Conservation (phyloP, 2,888 invertebrate species). For the Malthinus seriepunctatus region DNA sequence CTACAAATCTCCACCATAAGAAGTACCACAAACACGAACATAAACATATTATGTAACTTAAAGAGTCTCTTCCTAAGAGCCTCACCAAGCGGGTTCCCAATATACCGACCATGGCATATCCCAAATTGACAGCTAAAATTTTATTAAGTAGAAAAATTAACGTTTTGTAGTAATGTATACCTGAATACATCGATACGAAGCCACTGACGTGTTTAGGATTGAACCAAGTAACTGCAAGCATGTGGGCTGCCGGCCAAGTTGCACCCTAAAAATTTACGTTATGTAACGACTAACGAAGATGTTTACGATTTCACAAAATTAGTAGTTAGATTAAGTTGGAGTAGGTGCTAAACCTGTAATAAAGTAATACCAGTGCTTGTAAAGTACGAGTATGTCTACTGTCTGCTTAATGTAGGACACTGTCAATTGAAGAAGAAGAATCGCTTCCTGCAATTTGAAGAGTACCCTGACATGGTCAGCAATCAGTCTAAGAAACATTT, state of each 20-base stretch:
- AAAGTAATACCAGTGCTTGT: too few relatives aligned
- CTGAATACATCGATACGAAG: conserved; percentile 61
- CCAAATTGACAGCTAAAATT: conserved; percentile 59
- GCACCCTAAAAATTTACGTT: conserved; percentile 53
- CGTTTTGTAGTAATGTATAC: conserved; percentile 44
- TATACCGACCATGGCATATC: conserved; percentile 60
- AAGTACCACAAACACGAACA: conserved; percentile 60
- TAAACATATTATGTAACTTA: conserved; percentile 58
- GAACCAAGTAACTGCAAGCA: conserved; percentile 64
- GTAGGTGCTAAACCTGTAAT: too few relatives aligned
- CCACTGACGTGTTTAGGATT: conserved; percentile 60
- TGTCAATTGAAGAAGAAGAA: too few relatives aligned
- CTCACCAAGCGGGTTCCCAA: conserved; percentile 59
- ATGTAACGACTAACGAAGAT: not conserved
- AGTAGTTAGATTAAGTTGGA: not conserved
- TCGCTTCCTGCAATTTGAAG: too few relatives aligned
- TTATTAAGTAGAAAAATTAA: not conserved
- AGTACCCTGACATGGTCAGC: too few relatives aligned
- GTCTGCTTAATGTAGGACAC: too few relatives aligned
- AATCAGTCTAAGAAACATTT: too few relatives aligned
- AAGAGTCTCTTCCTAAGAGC: conserved; percentile 58
- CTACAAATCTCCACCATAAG: conserved; percentile 60
- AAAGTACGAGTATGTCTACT: too few relatives aligned
- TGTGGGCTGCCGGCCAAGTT: conserved; percentile 63
- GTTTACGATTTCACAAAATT: too few relatives aligned